These are phyloP conservation scores for Microctonus hyperodae DNA, from an alignment of 2,888 invertebrate species.

Conservation along the genomic window DNA sequence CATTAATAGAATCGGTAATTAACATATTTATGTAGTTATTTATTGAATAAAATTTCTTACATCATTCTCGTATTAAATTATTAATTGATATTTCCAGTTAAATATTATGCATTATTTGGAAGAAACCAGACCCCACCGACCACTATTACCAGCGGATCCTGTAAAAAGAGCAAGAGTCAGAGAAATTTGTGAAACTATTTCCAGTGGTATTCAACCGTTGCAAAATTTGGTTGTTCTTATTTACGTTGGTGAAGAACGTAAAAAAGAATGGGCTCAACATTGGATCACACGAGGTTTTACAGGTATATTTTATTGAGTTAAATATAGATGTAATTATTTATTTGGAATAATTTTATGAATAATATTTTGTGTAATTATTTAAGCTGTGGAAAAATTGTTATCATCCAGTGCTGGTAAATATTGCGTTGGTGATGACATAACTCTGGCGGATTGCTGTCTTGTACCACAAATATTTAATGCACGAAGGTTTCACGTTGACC, in stretches of 20 bases:
- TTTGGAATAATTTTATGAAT: neutral
- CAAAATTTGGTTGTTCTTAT: constrained; percentile 91
- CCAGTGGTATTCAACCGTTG: constrained; percentile 94
- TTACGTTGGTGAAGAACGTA: constrained; percentile 87
- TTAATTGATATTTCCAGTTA: constrained; percentile 63
- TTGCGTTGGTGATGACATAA: constrained; percentile 92
- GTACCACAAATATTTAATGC: constrained; percentile 97
- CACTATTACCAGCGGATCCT: constrained; percentile 88
- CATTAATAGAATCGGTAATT: constrained; percentile 73
- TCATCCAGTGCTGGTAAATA: constrained; percentile 87
- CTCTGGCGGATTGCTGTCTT: constrained; percentile 93
- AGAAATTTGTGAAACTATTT: constrained; percentile 91
- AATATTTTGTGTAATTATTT: constrained; percentile 16
- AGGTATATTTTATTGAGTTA: constrained; percentile 62
- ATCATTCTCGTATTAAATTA: neutral
- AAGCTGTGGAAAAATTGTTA: constrained; percentile 87
- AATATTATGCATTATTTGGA: constrained; percentile 96
- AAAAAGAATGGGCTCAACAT: constrained; percentile 91
- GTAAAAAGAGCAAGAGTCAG: constrained; percentile 89
- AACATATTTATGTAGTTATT: constrained; percentile 1
- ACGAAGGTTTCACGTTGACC: constrained; percentile 91
- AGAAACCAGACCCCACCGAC: constrained; percentile 86
- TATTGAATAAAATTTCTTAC: neutral
- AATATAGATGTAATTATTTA: neutral
- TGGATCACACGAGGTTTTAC: constrained; percentile 90